Percentiles rank a stretch among this genome's conserved stretches.
Conservation (phyloP, 1,140 invertebrate genomes). For the Platyscapa corneri region DNA sequence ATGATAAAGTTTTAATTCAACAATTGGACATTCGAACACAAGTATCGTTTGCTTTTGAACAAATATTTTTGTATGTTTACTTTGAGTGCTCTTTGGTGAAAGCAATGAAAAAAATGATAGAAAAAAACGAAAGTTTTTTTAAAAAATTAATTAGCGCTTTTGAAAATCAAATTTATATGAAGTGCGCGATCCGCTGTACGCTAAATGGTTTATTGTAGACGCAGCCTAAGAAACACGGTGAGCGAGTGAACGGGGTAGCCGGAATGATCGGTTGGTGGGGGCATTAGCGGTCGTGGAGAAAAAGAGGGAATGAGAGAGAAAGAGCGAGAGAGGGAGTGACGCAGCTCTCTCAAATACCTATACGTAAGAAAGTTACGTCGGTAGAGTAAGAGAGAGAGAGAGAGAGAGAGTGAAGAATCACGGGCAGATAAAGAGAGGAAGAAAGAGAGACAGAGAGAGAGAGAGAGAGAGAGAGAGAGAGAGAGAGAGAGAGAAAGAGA, state of each 20-base stretch:
- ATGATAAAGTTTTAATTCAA: no score
- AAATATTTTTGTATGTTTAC: no score
- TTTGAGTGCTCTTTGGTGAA: no score
- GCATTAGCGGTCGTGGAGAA: constrained; percentile 40
- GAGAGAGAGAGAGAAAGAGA: background rate
- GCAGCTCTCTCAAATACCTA: constrained; percentile 5
- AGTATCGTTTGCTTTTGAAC: no score
- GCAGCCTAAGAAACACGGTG: constrained; percentile 54
- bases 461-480: background rate
- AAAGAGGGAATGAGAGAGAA: constrained; percentile 17
- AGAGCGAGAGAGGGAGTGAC: background rate
- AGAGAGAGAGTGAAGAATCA: background rate
- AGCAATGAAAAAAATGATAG: no score
- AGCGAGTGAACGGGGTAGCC: constrained; percentile 56
- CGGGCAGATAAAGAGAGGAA: background rate
- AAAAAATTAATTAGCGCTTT: no score
- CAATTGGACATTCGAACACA: no score
- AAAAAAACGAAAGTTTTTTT: no score
- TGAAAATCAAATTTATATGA: no score
- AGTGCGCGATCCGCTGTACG: no score
- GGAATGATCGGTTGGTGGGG: constrained; percentile 34
- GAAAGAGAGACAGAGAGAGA: background rate
- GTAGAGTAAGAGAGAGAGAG: constrained; percentile 1
- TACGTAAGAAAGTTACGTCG: constrained; percentile 41
- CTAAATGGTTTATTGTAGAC: background rate